Base-by-base conservation (phyloP, 2,113 vertebrate species). In the Mellivora capensis region DNA sequence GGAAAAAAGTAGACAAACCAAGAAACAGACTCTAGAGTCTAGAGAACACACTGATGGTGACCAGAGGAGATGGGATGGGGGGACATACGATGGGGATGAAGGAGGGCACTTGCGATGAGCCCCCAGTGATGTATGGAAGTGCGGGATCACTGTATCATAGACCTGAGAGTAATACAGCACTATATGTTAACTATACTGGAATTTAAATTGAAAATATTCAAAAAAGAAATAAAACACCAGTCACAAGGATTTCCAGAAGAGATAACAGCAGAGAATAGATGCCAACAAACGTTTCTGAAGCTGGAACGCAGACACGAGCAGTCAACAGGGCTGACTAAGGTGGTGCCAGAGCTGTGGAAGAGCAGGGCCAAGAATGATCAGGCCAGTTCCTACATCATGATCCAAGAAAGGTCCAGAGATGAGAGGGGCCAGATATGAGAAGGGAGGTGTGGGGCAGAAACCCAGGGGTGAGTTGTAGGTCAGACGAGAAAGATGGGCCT, bases 371-470 rank as follows among this genome's bases (percentile, higher is more conserved):
- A 18, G 13, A 8, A 21, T 0, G 34, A 29, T 1, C 2, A 29
- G 25, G 52, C 25, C 14, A 5, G 20, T 25, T 21, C 61, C 37
- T n/a, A 5, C 11, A 11, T 31, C 47, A 15, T 0, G 12, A 25
- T 12, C 49, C 31, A 74, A 49, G 74, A 31, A 37, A 81, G 54
- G 15, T 15, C 29, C 31, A 59, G 61, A 39, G 62, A 37, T 0
- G 31, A 81, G 17, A 39, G 25, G 2, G 4, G 6, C 25, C 62
- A 39, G 39, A 0, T 3, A 18, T 0, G 31, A 74, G 39, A 7
- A 29, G 59, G 67, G 6, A 74, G 31, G 80, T n/a, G 54, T 47
- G 49, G 17, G 4, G 20, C 62, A 4, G 8, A 34, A 9, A 82
- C 25, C 25, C 34, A 37, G 20, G 62, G 7, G 34, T 18, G 62